These are phyloP conservation scores for Athalia cordata DNA, from an alignment of 2,888 invertebrate genomes.

Conservation along the genomic window DNA sequence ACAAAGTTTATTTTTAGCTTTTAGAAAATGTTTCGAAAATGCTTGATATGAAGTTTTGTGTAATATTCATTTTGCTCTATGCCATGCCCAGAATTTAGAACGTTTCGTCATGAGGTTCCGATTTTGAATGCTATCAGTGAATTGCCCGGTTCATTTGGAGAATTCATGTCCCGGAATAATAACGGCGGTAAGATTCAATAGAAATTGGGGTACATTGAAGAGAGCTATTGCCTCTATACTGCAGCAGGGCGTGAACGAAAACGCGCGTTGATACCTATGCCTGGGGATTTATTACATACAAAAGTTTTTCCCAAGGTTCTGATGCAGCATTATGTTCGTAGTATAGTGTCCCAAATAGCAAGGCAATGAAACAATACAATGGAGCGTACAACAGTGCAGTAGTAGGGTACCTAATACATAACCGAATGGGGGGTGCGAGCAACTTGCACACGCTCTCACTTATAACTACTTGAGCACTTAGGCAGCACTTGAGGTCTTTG, in stretches of 20 bases:
- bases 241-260: constrained; percentile 29
- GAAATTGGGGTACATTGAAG: constrained; percentile 18
- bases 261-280: constrained; percentile 18
- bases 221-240: background rate
- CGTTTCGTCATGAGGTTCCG: too few relatives aligned
- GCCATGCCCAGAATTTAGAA: too few relatives aligned
- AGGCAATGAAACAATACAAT: constrained; percentile 28
- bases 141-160: background rate
- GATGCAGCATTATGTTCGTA: background rate
- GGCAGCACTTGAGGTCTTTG: constrained; percentile 22
- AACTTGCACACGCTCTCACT: background rate
- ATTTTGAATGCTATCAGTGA: too few relatives aligned
- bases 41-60: too few relatives aligned
- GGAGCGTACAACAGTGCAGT: background rate
- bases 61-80: too few relatives aligned
- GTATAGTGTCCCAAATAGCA: constrained; percentile 4
- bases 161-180: constrained; percentile 16
- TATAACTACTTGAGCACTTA: background rate
- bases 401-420: too few relatives aligned
- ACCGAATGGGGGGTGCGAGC: too few relatives aligned
- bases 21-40: too few relatives aligned
- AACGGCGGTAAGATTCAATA: constrained; percentile 7
- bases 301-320: constrained; percentile 18
- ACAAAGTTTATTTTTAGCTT: too few relatives aligned
- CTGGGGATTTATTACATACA: background rate